These are phyloP conservation scores for Pseudolaguvia tuberculata DNA, from an alignment of 2,113 vertebrate species.

Conservation along the genomic window DNA sequence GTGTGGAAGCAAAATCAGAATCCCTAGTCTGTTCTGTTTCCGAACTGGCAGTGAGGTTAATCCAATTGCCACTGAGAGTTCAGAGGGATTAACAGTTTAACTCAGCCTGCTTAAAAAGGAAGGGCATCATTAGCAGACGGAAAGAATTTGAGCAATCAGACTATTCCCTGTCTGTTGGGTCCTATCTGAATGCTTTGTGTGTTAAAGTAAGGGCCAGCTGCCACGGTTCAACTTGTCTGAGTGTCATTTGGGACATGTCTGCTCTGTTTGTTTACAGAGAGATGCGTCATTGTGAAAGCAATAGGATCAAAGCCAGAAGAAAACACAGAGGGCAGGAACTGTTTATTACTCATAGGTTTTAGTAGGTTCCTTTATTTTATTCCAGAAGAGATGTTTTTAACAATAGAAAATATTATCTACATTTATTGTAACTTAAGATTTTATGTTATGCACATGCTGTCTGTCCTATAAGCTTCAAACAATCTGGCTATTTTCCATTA, in stretches of 20 bases:
- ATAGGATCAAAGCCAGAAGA: conserved; percentile 36
- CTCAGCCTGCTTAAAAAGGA: conserved; percentile 49
- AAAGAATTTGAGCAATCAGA: conserved; percentile 42
- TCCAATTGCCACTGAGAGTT: conserved; percentile 65
- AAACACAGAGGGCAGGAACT: not conserved
- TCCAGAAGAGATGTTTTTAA: not conserved
- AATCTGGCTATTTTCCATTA: not conserved
- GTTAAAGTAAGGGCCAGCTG: conserved; percentile 64
- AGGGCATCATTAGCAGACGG: conserved; percentile 22
- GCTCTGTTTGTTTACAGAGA: conserved; percentile 56
- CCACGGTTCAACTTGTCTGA: conserved; percentile 53
- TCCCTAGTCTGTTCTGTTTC: conserved; percentile 49
- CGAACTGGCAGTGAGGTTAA: conserved; percentile 58
- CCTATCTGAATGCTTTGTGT: conserved; percentile 55
- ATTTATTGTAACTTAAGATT: not conserved
- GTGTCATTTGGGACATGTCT: conserved; percentile 53
- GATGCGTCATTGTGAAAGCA: conserved; percentile 52
- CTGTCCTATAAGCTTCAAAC: not conserved
- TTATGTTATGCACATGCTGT: not conserved
- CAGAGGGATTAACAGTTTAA: conserved; percentile 69
- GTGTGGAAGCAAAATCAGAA: conserved; percentile 26
- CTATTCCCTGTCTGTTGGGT: conserved; percentile 56
- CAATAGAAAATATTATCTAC: not conserved
- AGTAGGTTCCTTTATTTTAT: not conserved
- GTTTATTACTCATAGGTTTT: conserved; percentile 15